Evolutionary conservation across 2,797 vertebrate species (phyloP).

Genomic region (Muscicapa striata): DNA sequence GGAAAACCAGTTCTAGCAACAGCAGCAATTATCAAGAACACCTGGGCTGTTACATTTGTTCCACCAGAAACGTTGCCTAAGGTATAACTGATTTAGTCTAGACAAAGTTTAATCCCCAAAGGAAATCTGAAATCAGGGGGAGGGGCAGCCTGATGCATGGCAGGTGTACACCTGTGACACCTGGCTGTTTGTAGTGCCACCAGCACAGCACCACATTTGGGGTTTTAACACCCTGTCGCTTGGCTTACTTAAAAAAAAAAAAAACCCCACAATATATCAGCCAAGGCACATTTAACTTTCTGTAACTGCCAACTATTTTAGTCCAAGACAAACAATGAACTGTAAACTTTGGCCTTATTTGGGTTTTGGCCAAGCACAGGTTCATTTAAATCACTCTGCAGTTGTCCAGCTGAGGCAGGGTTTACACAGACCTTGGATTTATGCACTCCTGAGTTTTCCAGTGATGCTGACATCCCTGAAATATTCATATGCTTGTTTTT

Average conservation of each 20-base stretch:
- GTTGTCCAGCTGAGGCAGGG: not conserved
- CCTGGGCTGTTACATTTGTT: fast-evolving
- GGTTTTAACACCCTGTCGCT: not conserved
- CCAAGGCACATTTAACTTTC: not conserved
- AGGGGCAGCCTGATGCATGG: not conserved
- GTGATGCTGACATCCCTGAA: not conserved
- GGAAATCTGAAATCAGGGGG: not conserved
- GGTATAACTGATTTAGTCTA: not conserved
- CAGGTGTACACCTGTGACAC: fast-evolving
- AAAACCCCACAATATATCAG: not conserved
- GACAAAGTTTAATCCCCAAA: not conserved
- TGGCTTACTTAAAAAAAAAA: not conserved
- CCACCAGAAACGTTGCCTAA: not conserved
- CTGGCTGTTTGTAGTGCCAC: not conserved
- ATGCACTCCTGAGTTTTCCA: not conserved
- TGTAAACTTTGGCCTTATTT: not conserved
- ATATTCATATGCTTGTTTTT: too few species aligned
- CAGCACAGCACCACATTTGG: not conserved
- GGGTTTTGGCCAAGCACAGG: not conserved
- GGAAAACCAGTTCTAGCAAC: not conserved
- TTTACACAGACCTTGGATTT: not conserved
- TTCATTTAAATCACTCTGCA: not conserved
- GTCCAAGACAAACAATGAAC: not conserved
- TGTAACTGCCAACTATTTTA: not conserved
- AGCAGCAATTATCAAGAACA: not conserved